Conservation (phyloP, 2,797 vertebrate species). For the Enteromius anoplus region DNA sequence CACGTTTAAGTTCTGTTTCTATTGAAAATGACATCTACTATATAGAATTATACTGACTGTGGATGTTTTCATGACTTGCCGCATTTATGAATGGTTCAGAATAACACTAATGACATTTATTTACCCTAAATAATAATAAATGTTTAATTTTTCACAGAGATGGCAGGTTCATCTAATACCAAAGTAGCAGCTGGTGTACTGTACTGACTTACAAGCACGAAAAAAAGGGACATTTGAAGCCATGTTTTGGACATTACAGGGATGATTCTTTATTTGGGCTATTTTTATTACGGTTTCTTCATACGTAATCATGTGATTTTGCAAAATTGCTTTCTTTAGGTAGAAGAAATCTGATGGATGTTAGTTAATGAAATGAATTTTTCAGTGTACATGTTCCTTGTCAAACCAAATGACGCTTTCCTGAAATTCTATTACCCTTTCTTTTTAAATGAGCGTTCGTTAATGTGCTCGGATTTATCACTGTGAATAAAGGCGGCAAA, state of each 20-base stretch:
- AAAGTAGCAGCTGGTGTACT: not conserved
- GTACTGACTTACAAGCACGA: not conserved
- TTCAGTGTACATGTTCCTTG: not conserved
- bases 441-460: not conserved
- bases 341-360: not conserved
- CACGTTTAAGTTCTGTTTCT: not conserved
- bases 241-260: slow-evolving; percentile 26
- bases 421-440: not conserved
- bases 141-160: slow-evolving; percentile 49
- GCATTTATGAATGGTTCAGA: not conserved
- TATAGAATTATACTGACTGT: too few species aligned
- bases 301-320: not conserved
- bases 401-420: not conserved
- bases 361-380: too few species aligned
- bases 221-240: slow-evolving; percentile 18
- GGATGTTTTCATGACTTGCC: too few species aligned
- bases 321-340: not conserved
- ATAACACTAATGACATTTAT: not conserved
- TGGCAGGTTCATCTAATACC: slow-evolving; percentile 66
- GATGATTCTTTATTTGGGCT: not conserved
- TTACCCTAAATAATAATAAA: not conserved
- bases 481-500: slow-evolving; percentile 6
- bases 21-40: not conserved
- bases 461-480: not conserved
- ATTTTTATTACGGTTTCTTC: not conserved